A percentile compares a stretch with the other conserved stretches of the same genome.
Conservation (phyloP, 2,888 invertebrate genomes). For the Laothoe populi region DNA sequence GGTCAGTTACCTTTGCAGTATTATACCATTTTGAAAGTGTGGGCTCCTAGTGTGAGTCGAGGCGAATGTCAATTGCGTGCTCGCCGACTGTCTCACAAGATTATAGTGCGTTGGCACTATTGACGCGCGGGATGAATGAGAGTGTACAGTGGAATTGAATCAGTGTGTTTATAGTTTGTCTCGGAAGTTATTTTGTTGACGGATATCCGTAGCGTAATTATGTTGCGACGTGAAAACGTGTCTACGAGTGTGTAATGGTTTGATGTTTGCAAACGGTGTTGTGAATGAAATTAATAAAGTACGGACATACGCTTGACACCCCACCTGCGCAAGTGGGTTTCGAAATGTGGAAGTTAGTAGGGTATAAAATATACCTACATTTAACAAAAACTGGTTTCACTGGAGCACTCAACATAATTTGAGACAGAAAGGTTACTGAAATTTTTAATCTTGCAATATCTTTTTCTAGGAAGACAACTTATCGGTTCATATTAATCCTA, state of each 20-base stretch:
- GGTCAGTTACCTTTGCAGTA: slow-evolving; percentile 25
- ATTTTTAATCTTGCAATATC: no score
- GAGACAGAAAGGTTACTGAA: no score
- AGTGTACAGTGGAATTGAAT: slow-evolving; percentile 57
- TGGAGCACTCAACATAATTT: no score
- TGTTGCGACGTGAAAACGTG: slow-evolving; percentile 1
- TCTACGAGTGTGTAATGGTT: background rate
- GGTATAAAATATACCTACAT: no score
- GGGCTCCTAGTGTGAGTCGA: slow-evolving; percentile 12
- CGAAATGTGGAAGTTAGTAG: no score
- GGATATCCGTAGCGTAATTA: slow-evolving; percentile 21
- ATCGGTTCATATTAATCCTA: no score
- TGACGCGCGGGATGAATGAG: slow-evolving; percentile 64
- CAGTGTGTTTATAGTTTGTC: slow-evolving; percentile 21
- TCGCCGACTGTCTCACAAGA: slow-evolving; percentile 61
- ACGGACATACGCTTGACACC: background rate
- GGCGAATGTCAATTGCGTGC: slow-evolving; percentile 54
- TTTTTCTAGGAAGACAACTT: no score
- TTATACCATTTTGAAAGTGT: slow-evolving; percentile 26
- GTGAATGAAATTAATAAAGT: background rate
- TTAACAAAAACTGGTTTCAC: no score
- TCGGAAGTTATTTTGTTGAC: slow-evolving; percentile 22
- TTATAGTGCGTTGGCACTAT: slow-evolving; percentile 76
- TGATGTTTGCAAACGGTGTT: background rate
- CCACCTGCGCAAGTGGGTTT: no score